Conservation (phyloP, 2,888 invertebrate genomes). For the Cyaniris semiargus region DNA sequence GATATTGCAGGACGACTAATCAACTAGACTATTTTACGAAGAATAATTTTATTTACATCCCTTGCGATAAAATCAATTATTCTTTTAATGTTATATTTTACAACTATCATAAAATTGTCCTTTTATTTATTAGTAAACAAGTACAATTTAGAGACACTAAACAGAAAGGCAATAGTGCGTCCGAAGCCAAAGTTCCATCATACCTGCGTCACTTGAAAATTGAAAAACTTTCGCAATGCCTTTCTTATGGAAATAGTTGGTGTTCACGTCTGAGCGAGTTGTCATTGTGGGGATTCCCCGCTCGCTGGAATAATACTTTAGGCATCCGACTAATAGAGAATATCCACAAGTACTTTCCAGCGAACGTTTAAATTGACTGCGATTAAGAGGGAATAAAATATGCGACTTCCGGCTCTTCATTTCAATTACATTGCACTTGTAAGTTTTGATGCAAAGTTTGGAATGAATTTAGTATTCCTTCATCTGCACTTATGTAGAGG, state of each 20-base stretch:
- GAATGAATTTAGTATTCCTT: background rate
- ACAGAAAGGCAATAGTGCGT: constrained; percentile 49
- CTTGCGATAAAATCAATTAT: too few relatives aligned
- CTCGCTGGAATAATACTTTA: constrained; percentile 61
- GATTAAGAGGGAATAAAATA: constrained; percentile 27
- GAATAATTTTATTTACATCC: too few relatives aligned
- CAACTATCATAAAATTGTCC: too few relatives aligned
- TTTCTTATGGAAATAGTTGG: constrained; percentile 78
- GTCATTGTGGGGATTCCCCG: constrained; percentile 75
- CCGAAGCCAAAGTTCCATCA: constrained; percentile 74
- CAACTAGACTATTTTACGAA: too few relatives aligned
- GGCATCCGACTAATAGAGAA: constrained; percentile 40
- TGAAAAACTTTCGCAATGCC: constrained; percentile 79
- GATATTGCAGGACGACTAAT: too few relatives aligned
- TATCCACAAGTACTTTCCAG: constrained; percentile 35
- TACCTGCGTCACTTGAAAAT: constrained; percentile 80
- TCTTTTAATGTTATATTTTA: too few relatives aligned
- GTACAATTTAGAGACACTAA: constrained; percentile 14
- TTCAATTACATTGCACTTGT: constrained; percentile 13
- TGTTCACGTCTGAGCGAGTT: constrained; percentile 77
- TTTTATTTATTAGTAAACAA: background rate
- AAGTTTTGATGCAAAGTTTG: constrained; percentile 6
- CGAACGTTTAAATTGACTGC: constrained; percentile 30
- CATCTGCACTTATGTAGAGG: background rate
- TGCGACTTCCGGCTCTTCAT: background rate